Percentiles rank a stretch among this genome's conserved stretches.
phyloP scores from a whole-genome alignment of 35 echinoderm and acorn worm species.

The Acanthaster planci region DNA sequence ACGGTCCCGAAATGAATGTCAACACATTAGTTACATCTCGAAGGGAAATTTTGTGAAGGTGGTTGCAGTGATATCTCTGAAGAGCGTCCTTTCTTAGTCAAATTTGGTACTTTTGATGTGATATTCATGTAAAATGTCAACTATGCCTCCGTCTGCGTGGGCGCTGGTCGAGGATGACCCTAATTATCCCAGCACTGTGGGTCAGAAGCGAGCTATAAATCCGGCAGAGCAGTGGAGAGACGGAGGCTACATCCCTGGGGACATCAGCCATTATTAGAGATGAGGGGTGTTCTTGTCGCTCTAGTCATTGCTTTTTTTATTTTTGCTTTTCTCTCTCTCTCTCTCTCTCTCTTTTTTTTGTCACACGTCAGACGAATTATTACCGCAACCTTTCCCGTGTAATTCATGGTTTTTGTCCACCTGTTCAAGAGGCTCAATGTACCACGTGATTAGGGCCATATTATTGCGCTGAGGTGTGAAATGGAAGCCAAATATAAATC shows the following conservation, averaged over 20 bases:
- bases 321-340: not conserved
- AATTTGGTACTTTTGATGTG: not conserved
- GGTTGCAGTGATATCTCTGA: too few relatives aligned
- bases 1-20: too few relatives aligned
- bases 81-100: too few relatives aligned
- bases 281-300: not conserved
- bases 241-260: not conserved
- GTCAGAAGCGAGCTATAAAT: slow-evolving; percentile 8
- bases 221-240: not conserved
- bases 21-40: too few relatives aligned
- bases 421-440: slow-evolving; percentile 12
- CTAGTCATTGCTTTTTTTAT: not conserved
- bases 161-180: not conserved
- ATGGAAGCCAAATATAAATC: slow-evolving; percentile 29
- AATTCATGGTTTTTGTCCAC: slow-evolving; percentile 23
- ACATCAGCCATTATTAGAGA: not conserved
- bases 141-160: not conserved
- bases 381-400: not conserved
- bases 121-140: not conserved
- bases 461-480: slow-evolving; percentile 28
- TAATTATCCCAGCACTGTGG: not conserved
- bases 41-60: too few relatives aligned
- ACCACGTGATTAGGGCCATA: slow-evolving; percentile 28
- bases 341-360: not conserved
- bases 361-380: not conserved